Percentiles rank a stretch among this genome's conserved stretches.
These are phyloP conservation scores for Regulus satrapa DNA, from an alignment of 2,113 vertebrate genomes.

Conservation along the genomic window DNA sequence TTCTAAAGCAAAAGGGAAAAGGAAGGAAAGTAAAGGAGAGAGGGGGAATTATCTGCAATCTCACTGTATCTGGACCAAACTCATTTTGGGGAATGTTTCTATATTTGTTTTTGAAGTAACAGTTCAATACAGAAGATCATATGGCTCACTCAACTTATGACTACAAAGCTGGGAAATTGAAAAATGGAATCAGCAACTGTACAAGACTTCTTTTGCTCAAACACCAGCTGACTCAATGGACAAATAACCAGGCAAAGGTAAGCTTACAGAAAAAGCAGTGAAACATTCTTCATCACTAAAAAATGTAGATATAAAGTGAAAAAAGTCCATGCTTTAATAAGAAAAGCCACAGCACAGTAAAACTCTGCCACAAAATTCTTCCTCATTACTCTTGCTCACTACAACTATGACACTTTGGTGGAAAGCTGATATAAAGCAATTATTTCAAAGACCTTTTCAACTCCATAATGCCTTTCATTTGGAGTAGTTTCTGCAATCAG, in stretches of 20 bases:
- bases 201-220: background rate
- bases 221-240: background rate
- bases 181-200: background rate
- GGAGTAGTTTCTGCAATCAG: background rate
- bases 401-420: background rate
- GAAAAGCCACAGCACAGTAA: background rate
- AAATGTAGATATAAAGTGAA: background rate
- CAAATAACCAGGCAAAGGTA: background rate
- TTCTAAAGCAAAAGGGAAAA: background rate
- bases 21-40: background rate
- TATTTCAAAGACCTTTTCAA: background rate
- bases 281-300: background rate
- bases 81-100: background rate
- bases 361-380: background rate
- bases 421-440: background rate
- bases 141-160: background rate
- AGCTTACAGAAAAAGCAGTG: background rate
- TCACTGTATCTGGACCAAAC: background rate
- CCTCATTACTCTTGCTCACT: background rate
- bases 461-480: background rate
- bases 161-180: background rate
- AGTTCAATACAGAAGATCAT: background rate
- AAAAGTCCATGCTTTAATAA: background rate
- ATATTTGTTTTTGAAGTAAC: background rate
- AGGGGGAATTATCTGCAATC: background rate